Conservation (phyloP, 1,140 invertebrate species). For the Mactra quadrangularis region DNA sequence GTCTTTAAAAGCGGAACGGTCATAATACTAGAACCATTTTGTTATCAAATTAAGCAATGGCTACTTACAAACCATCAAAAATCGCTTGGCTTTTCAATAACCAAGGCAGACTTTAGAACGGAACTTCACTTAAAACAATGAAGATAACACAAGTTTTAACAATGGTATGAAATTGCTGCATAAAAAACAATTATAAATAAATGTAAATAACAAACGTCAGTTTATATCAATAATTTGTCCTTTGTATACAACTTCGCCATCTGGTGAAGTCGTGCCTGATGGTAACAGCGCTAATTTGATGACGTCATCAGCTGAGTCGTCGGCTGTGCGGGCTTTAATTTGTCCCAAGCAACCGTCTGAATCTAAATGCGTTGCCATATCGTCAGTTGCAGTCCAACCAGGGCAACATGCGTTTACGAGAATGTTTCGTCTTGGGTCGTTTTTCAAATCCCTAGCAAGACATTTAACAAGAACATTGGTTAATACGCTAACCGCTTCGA, state of each 20-base stretch:
- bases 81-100: too few species aligned
- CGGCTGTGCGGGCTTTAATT: conserved; percentile 38
- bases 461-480: conserved; percentile 34
- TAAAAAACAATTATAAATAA: too few species aligned
- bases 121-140: too few species aligned
- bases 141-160: too few species aligned
- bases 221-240: conserved; percentile 38
- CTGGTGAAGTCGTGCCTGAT: conserved; percentile 38
- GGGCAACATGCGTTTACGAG: conserved; percentile 64
- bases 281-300: conserved; percentile 56
- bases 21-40: too few species aligned
- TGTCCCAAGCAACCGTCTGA: conserved; percentile 42
- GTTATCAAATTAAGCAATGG: too few species aligned
- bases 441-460: conserved; percentile 27
- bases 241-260: conserved; percentile 52
- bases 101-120: too few species aligned
- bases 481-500: conserved; percentile 40
- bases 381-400: conserved; percentile 58
- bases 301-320: conserved; percentile 58
- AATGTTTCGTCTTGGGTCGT: conserved; percentile 47
- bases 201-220: too few species aligned
- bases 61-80: too few species aligned
- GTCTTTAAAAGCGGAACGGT: too few species aligned
- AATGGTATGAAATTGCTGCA: too few species aligned
- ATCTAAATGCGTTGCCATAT: conserved; percentile 51